Base-by-base conservation (phyloP, 2,113 vertebrate genomes). In the Clinocottus analis region DNA sequence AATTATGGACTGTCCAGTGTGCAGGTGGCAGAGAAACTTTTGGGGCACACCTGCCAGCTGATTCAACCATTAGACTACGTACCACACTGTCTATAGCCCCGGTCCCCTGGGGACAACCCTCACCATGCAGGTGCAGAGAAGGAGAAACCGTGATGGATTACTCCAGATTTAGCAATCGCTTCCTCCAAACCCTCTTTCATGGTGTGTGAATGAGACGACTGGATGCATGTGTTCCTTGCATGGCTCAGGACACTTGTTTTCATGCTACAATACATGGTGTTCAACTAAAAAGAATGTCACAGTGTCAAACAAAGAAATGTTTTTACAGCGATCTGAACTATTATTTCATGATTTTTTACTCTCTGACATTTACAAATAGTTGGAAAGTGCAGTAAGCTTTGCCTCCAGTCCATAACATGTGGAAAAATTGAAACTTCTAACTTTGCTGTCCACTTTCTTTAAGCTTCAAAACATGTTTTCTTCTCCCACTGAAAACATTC, bases 391-490 rank as follows among this genome's bases (percentile, higher is more conserved):
- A 29, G 58, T 55, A 9, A 47, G 21, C 51, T 70, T 47, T 29
- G 27, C 37, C 7, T 72, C 19, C 10, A 41, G 19, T 55, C 25
- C 25, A 63, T 14, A 13, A 59, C 49, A 25, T 31, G 14, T 39
- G 39, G 45, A 56, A 89, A 70, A 92, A 92, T 87, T 92, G 92
- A 90, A 93, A 94, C 95, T 95, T 93, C 2, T 33, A 25, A 85
- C 92, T 95, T 94, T 58, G 90, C 95, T 95, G 94, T 83, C 92
- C 0, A 33, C 39, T 41, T 41, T 41, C 72, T 64, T 92, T 91
- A 89, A 95, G 93, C 92, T 94, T 94, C 95, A 94, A 96, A 93
- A 92, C 91, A 95, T 94, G 93, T 92, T 93, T 88, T 94, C 89
- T 93, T 93, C 82, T 70, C 91, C 91, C 85, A 92, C 83, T 93